Base-by-base conservation (phyloP, 2,888 invertebrate species). In the Caenorhabditis angaria region DNA sequence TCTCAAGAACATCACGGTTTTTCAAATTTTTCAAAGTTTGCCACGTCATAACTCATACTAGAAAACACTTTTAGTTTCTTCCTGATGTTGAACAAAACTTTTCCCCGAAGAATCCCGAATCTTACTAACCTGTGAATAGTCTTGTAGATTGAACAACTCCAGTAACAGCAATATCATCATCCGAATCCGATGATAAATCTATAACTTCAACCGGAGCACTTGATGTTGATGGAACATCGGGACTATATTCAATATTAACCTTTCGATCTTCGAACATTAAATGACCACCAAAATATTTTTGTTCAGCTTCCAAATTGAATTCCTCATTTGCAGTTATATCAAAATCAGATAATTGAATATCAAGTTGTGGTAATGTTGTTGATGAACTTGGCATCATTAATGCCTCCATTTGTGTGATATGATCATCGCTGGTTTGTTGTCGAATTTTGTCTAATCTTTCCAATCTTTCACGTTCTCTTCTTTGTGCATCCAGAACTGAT, bases 381-480 rank as follows among this genome's bases (percentile, higher is more conserved):
- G 29, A 18, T 4, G 54, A 22, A 12, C 56, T 64, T 6, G 58
- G 20, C 14, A 62, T 48, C 14, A 66, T 59, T 1, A 79, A 68
- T 14, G 72, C 71, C 20, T 71, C 67, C 55, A 79, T 65, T 58
- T 79, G 75, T 54, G 62, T 47, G 47, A 79, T 67, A 47, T 79
- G 79, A 53, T 79, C 74, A 54, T n/a, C n/a, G n/a, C 47, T 61
- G 1, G 32, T n/a, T 12, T 60, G 29, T 1, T 60, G 63, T 58
- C 72, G 50, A 41, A 61, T 53, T 57, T 80, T 76, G 53, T 78
- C 70, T 22, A 81, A 51, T 22, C 83, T 66, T n/a, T 82, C 79
- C 53, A 82, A 61, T n/a, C 83, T 67, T 61, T 82, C 76, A 50
- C 77, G 72, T 60, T 83, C 83, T 25, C 61, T 64, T 51, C 69